phyloP scores from a whole-genome alignment of 2,888 invertebrate species.

The Eupithecia inturbata region DNA sequence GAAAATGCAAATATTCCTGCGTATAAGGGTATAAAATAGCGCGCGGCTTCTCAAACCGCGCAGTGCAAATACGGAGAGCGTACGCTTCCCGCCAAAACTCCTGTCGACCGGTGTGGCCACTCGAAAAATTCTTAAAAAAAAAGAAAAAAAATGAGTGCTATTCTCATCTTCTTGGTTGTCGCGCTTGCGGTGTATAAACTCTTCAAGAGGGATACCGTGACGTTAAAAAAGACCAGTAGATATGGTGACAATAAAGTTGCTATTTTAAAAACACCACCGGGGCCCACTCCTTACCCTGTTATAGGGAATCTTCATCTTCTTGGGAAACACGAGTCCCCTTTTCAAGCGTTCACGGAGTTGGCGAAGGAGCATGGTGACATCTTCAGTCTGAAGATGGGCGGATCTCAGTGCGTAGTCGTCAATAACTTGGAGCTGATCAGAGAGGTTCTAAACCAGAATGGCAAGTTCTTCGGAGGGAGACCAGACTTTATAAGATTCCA shows the following conservation, averaged over 20 bases:
- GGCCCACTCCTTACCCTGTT: conserved; percentile 86
- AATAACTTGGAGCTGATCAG: conserved; percentile 88
- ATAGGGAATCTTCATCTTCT: conserved; percentile 89
- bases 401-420: conserved; percentile 88
- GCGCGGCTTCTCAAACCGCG: conserved; percentile 22
- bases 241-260: conserved; percentile 55
- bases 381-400: conserved; percentile 87
- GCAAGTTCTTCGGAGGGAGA: conserved; percentile 91
- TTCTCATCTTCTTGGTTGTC: conserved; percentile 61
- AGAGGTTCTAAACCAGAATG: conserved; percentile 91
- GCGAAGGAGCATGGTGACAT: conserved; percentile 89
- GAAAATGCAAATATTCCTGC: conserved; percentile 60
- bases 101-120: conserved; percentile 64
- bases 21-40: conserved; percentile 57
- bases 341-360: conserved; percentile 88
- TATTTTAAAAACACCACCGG: conserved; percentile 82
- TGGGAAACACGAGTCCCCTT: conserved; percentile 86
- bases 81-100: conserved; percentile 66
- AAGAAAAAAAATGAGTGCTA: conserved; percentile 74
- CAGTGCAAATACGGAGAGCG: conserved; percentile 56
- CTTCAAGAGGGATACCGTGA: conserved; percentile 57
- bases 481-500: conserved; percentile 93
- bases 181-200: conserved; percentile 65
- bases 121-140: conserved; percentile 70
- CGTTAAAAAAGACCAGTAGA: conserved; percentile 54